Conservation (phyloP, 2,113 vertebrate genomes). For the Caretta caretta region DNA sequence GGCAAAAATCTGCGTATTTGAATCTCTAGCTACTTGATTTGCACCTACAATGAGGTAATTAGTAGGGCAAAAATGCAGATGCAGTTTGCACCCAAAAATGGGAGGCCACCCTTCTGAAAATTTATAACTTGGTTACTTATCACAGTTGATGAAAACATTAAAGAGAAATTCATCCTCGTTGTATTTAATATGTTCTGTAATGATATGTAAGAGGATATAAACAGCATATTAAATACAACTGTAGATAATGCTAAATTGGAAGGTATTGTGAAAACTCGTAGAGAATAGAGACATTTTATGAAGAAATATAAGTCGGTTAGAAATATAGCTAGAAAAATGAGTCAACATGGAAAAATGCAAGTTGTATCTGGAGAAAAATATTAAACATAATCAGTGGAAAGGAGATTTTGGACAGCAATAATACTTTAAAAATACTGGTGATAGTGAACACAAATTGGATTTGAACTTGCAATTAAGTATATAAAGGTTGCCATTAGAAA, state of each 20-base stretch:
- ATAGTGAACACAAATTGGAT: not conserved
- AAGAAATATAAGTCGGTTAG: not conserved
- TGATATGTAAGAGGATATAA: not conserved
- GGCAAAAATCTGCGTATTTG: not conserved
- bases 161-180: not conserved
- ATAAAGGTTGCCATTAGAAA: not conserved
- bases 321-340: not conserved
- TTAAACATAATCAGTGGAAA: not conserved
- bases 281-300: not conserved
- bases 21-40: not conserved
- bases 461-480: constrained; percentile 18
- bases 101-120: not conserved
- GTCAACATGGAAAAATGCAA: not conserved
- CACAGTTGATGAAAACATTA: not conserved
- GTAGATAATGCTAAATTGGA: not conserved
- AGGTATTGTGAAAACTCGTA: not conserved
- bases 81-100: not conserved
- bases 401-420: not conserved
- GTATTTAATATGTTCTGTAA: not conserved
- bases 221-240: not conserved
- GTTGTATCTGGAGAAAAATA: not conserved
- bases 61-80: not conserved
- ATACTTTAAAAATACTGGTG: not conserved
- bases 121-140: not conserved
- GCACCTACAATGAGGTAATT: not conserved